Evolutionary conservation across 2,888 invertebrate genomes (phyloP), one percentile per base, ranked within the genome.

Genomic region (Acholoe squamosa): DNA sequence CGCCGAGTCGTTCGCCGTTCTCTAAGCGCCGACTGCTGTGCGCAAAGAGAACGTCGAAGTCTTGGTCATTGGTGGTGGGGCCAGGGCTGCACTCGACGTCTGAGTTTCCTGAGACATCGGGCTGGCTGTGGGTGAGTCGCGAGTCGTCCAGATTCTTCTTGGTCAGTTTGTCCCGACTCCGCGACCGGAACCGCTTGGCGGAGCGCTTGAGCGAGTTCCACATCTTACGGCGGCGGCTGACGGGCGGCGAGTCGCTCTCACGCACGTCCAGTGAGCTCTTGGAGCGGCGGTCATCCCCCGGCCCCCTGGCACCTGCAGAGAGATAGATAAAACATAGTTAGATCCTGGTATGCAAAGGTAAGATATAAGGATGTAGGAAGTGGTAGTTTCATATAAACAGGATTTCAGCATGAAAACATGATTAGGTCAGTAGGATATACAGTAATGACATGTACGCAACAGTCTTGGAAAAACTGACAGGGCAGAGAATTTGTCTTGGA

Each of bases 191-290:
- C 28, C 84, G 76, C 67, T 56, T 80, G 33, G 80, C 80, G 25
- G 80, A 56, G 22, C 43, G 76, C 56, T 84, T 90, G 31, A 90
- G 84, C 22, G 77, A 77, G 80, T 90, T 84, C 80, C 80, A 90
- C 84, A 84, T 90, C 77, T 84, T 90, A 19, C 67, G 76, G 90
- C 80, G 54, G 51, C 84, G 52, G 34, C 52, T 56, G 43, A 84
- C 33, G 54, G 90, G 90, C 28, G 90, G 90, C n/a, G 90, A 90
- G 28, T 90, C 90, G 31, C 84, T 54, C 19, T 76, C 80, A 31
- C 84, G 80, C 52, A 90, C 90, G 52, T 90, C 90, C 33, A 84
- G 80, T 22, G 90, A 90, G 54, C 90, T 90, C 90, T 80, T 80
- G 80, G 90, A 90, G 43, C 90, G 80, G n/a, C 76, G 34, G 19